These are phyloP conservation scores for Cassiopea xamachana DNA, from an alignment of 30 jellyfish, hydroid and myxozoan genomes.

Conservation along the genomic window DNA sequence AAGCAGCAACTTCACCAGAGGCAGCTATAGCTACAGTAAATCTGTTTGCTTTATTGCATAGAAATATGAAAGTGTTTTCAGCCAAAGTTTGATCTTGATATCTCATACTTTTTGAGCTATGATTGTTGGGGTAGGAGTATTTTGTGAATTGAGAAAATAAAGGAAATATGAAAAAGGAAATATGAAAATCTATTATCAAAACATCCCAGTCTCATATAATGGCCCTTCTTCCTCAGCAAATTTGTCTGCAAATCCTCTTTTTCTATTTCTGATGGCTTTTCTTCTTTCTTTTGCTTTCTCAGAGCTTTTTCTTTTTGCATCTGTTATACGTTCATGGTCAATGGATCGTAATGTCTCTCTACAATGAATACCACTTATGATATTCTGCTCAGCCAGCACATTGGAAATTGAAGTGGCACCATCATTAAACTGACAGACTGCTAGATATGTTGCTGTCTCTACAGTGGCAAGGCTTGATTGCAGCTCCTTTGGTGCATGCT, in stretches of 20 bases:
- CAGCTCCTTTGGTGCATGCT: slow-evolving; percentile 14
- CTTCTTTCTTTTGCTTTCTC: background rate
- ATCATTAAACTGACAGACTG: slow-evolving; percentile 24
- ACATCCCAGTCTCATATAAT: background rate
- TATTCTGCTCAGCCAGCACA: background rate
- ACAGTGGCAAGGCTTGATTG: slow-evolving; percentile 10
- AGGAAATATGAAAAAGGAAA: background rate
- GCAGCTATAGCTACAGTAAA: background rate
- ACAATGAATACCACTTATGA: background rate
- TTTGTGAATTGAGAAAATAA: background rate
- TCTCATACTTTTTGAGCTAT: background rate
- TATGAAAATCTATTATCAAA: background rate
- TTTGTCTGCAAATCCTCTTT: background rate
- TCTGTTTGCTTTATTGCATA: background rate
- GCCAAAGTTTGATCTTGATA: background rate
- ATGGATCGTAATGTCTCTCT: background rate
- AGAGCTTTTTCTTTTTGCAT: background rate
- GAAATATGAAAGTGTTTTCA: background rate
- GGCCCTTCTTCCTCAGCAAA: slow-evolving; percentile 1
- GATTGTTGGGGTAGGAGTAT: background rate
- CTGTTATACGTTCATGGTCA: background rate
- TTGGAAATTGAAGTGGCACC: slow-evolving; percentile 1
- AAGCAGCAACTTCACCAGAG: background rate
- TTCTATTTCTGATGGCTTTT: background rate
- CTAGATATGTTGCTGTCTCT: slow-evolving; percentile 14